Evolutionary conservation across 2,797 vertebrate genomes (phyloP).

Genomic region (Dendrocincla tyrannina): DNA sequence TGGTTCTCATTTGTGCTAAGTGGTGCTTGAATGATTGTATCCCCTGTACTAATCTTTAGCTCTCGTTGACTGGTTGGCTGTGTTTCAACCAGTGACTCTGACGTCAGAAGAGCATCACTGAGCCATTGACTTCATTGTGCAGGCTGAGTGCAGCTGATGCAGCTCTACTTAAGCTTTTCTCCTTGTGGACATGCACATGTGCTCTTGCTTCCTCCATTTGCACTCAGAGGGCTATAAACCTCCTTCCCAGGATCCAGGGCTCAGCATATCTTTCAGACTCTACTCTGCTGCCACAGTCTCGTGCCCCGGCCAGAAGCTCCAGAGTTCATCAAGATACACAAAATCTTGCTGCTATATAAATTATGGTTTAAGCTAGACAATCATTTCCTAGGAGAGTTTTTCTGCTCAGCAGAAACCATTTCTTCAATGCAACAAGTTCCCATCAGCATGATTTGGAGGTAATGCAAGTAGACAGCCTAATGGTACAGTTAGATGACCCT

Average conservation of each 20-base stretch:
- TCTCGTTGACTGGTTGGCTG: background rate
- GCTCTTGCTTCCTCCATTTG: background rate
- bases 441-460: background rate
- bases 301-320: background rate
- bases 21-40: background rate
- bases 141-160: background rate
- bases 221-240: background rate
- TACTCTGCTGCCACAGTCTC: background rate
- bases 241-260: background rate
- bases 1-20: background rate
- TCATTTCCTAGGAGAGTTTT: background rate
- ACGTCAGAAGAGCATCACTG: background rate
- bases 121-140: background rate
- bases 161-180: background rate
- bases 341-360: background rate
- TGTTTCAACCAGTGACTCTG: background rate
- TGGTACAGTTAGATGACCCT: background rate
- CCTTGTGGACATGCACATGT: background rate
- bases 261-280: background rate
- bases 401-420: background rate
- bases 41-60: background rate
- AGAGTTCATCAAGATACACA: background rate
- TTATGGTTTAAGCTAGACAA: background rate
- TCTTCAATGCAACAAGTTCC: background rate
- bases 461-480: background rate